Conservation (phyloP, 2,113 vertebrate species). For the Myrmecobius fasciatus region DNA sequence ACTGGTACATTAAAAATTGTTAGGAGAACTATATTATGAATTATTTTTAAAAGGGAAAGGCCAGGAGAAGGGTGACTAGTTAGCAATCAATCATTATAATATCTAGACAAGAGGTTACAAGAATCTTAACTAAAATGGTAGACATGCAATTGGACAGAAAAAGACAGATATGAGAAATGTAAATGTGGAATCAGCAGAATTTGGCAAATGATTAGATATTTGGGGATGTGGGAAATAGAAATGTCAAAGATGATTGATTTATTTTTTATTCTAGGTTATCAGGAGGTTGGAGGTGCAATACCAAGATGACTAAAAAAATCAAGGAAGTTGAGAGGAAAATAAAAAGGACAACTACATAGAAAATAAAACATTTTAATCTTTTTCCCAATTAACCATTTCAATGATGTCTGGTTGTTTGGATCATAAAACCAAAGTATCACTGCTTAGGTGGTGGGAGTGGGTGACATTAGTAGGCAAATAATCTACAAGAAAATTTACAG, state of each 20-base stretch:
- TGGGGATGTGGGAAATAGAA: no score
- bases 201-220: neutral
- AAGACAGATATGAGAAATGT: neutral
- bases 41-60: neutral
- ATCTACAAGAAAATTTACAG: neutral
- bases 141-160: neutral
- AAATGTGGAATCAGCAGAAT: neutral
- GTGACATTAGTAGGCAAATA: neutral
- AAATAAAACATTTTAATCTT: no score
- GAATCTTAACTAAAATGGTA: neutral
- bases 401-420: neutral
- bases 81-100: neutral
- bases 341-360: neutral
- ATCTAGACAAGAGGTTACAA: neutral
- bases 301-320: neutral
- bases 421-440: neutral
- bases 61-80: neutral
- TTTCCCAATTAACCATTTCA: neutral
- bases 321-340: neutral
- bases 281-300: neutral
- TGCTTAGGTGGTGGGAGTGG: neutral
- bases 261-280: no score
- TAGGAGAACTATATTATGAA: neutral
- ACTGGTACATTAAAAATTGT: neutral
- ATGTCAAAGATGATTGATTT: no score